Percentiles rank a stretch among this genome's conserved stretches.
Evolutionary conservation across 2,113 vertebrate genomes (phyloP).

Genomic region (Eubucco bourcierii): DNA sequence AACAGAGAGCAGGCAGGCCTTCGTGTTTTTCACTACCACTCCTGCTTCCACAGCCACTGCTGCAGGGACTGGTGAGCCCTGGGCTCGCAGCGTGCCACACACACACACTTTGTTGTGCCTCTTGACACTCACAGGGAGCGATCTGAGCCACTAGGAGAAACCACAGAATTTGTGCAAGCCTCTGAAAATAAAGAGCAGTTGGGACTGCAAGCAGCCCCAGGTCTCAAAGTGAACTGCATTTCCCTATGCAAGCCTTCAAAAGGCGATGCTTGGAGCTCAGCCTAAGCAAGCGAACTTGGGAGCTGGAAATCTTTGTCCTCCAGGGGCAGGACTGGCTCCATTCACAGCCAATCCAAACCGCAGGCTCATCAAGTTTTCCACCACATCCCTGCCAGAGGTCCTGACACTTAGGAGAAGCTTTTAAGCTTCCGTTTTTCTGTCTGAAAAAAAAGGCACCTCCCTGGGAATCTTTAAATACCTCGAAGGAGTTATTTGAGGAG

Average conservation of each 20-base stretch:
- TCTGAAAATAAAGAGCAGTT: not conserved
- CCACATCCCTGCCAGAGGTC: not conserved
- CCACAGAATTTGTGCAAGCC: not conserved
- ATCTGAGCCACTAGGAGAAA: not conserved
- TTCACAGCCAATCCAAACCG: not conserved
- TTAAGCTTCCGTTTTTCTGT: not conserved
- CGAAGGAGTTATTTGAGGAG: not conserved
- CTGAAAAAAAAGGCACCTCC: not conserved
- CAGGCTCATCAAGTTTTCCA: not conserved
- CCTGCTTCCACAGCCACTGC: accelerated
- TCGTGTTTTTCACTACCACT: accelerated
- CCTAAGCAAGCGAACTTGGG: not conserved
- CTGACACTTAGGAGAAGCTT: not conserved
- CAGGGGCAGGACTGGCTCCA: not conserved
- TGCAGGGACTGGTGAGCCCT: accelerated
- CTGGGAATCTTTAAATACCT: not conserved
- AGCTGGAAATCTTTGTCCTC: not conserved
- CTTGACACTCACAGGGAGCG: accelerated
- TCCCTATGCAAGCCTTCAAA: not conserved
- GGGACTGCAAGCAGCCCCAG: not conserved
- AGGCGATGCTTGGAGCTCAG: not conserved
- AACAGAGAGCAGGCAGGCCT: not conserved
- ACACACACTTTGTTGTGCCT: accelerated
- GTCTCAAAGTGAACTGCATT: not conserved
- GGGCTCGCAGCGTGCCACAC: accelerated